Evolutionary conservation across 1,140 invertebrate species (phyloP), one percentile per base, ranked within the genome.

Genomic region (Aphidius ervi): DNA sequence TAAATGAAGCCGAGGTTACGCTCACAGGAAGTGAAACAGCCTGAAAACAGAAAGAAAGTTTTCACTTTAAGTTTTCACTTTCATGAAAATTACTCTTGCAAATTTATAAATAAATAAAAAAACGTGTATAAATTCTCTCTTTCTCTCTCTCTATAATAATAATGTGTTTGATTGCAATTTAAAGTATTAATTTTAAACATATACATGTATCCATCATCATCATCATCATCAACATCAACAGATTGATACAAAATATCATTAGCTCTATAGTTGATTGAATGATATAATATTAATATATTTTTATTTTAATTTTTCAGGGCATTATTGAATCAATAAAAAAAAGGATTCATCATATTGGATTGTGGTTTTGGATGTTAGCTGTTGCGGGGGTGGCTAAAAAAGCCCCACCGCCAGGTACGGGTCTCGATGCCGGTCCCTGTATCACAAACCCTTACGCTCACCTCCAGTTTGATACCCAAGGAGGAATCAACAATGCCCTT

Each of bases 401-500:
- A 76, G 79, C 79, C 78, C 77, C 78, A 65, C 74, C 78, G 74
- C 77, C 67, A 69, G 75, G 70, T 75, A 79, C 78, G 73, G 75
- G 74, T 77, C 76, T 75, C 72, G 68, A 79, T 78, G 76, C 78
- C 74, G 77, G 78, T 78, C 78, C 77, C 77, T 68, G 73, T 79
- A 78, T 79, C 76, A 59, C 78, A 79, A 64, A 75, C 75, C 61
- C 75, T 74, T 47, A 75, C 77, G 65, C 70, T 78, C 46, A 77
- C 74, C 68, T 77, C 77, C 69, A 78, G 73, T 72, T 74, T 80
- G 61, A 75, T 78, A 63, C 76, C 77, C 70, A 79, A 78, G 70
- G 77, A 79, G 73, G 77, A 78, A 72, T 76, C 74, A 70, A 82
- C 72, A 83, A 95, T 95, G 92, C 92, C 92, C 82, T 95, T 94